These are phyloP conservation scores for Onychomys leucogaster DNA, from an alignment of 2,797 vertebrate species.

Conservation along the genomic window DNA sequence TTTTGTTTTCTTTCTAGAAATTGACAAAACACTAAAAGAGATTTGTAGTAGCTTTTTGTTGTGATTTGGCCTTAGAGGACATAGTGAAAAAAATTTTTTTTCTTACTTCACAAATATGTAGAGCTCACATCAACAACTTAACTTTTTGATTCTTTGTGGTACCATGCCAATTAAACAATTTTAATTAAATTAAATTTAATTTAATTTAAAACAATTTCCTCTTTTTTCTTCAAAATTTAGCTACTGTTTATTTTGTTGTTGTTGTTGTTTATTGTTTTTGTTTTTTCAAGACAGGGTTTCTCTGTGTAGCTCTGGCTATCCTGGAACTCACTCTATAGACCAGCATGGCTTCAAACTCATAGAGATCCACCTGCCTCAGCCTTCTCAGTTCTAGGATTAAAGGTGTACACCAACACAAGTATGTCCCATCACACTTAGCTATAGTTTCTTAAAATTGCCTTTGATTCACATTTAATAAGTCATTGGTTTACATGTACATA, in stretches of 20 bases:
- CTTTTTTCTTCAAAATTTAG: slow-evolving; percentile 34
- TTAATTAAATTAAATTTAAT: no score
- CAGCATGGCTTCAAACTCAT: neutral
- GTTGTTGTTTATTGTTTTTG: neutral
- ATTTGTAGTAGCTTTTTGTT: neutral
- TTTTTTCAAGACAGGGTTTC: neutral
- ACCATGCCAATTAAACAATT: neutral
- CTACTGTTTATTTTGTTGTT: neutral
- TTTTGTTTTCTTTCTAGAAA: neutral
- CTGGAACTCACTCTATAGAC: neutral
- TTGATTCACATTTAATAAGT: neutral
- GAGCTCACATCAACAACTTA: neutral
- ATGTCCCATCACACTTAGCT: neutral
- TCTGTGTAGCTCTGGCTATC: no score
- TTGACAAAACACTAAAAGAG: neutral
- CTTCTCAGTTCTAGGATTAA: neutral
- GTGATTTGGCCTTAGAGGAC: neutral
- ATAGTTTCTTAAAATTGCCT: slow-evolving; percentile 46
- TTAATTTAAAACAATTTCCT: neutral
- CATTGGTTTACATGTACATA: neutral
- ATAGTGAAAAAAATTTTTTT: neutral
- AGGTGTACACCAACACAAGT: neutral
- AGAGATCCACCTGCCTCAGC: neutral
- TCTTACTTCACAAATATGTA: neutral
- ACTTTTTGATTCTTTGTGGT: neutral